Percentiles rank a stretch among this genome's conserved stretches.
phyloP scores from a whole-genome alignment of 2,888 invertebrate genomes.

The Deroplatys truncata region DNA sequence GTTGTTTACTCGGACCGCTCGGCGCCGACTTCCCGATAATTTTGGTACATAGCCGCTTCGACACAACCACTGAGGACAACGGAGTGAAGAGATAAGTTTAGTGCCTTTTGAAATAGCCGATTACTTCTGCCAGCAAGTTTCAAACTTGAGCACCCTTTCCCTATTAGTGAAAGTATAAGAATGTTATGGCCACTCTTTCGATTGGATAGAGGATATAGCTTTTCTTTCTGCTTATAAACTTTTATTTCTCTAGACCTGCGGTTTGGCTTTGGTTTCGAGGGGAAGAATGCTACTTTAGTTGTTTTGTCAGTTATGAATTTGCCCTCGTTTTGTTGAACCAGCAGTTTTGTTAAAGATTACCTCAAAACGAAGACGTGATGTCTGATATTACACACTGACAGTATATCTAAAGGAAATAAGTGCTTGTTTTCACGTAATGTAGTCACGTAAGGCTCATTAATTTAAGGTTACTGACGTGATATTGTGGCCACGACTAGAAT shows the following conservation, averaged over 20 bases:
- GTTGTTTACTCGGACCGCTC: no score
- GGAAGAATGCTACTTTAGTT: background rate
- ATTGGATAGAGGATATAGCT: background rate
- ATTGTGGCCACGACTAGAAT: background rate
- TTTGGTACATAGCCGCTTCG: no score
- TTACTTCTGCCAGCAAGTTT: background rate
- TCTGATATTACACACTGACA: no score
- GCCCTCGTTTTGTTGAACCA: background rate
- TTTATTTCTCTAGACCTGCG: background rate
- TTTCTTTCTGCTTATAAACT: background rate
- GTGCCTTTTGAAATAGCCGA: no score
- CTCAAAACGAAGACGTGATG: no score
- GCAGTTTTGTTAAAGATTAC: no score
- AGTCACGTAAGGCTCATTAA: background rate
- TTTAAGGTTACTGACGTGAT: background rate
- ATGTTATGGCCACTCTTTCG: background rate
- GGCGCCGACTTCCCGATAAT: no score
- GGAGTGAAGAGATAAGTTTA: no score
- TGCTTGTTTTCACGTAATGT: background rate
- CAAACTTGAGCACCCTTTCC: background rate
- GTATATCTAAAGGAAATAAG: no score
- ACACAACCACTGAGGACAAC: no score
- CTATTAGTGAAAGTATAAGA: background rate
- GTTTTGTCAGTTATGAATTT: background rate
- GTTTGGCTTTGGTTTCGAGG: background rate